Conservation (phyloP, 2,888 invertebrate species). For the Ctena decussata region DNA sequence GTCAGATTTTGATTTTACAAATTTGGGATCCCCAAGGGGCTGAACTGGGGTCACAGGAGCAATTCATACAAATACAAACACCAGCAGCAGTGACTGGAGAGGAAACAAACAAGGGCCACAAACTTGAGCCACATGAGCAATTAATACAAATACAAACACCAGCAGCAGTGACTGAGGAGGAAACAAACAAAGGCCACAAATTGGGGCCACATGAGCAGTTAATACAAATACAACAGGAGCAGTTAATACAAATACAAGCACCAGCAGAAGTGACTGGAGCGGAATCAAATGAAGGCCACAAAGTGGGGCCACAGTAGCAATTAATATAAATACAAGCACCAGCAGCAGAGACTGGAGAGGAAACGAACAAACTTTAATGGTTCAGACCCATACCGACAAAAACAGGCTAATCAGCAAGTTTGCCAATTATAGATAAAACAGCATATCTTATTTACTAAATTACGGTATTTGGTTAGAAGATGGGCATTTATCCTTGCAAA, state of each 20-base stretch:
- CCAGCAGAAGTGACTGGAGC: neutral
- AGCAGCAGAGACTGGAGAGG: neutral
- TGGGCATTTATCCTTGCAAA: too few relatives aligned
- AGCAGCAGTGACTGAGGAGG: neutral
- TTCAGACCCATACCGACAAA: too few relatives aligned
- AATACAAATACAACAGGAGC: constrained; percentile 51
- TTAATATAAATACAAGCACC: neutral
- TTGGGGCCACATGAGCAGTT: constrained; percentile 54
- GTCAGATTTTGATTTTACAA: constrained; percentile 81
- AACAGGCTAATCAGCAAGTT: too few relatives aligned
- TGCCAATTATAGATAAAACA: too few relatives aligned
- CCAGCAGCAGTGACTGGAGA: neutral
- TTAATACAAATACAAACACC: neutral
- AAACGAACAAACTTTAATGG: too few relatives aligned
- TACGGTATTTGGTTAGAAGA: too few relatives aligned
- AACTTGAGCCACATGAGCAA: constrained; percentile 57
- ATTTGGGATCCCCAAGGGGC: constrained; percentile 75
- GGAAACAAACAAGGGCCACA: too few relatives aligned
- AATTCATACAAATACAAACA: neutral
- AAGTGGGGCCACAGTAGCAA: constrained; percentile 57
- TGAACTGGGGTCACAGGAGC: constrained; percentile 61
- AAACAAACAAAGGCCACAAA: too few relatives aligned
- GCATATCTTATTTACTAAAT: too few relatives aligned
- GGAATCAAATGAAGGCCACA: too few relatives aligned
- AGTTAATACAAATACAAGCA: neutral